Evolutionary conservation across 1,140 invertebrate genomes (phyloP), one percentile per base, ranked within the genome.

Genomic region (Pantala flavescens): DNA sequence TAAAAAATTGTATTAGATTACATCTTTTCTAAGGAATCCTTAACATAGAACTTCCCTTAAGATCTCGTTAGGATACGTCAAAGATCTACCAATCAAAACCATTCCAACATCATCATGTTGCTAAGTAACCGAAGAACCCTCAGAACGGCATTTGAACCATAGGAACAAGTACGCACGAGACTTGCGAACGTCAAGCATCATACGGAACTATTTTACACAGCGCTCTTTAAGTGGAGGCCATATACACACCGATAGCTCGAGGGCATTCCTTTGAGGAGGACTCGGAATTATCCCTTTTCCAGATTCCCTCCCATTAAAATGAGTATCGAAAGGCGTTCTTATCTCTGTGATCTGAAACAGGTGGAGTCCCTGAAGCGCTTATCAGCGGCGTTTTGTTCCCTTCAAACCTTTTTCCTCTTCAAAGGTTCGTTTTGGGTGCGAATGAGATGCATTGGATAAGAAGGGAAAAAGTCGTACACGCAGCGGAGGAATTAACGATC

Each of bases 241-340:
- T 63, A 63, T 63, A 3, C n/a, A n/a, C n/a, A 21, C 12, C 49
- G 16, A 3, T 2, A 5, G 3, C 49, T 63, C 49, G 3, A 12
- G 49, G 49, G 49, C 49, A 63, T 63, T 63, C 49, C 16, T 21
- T 63, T 63, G 49, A 63, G 49, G 49, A 63, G 12, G 49, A 63
- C n/a, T 63, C 49, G 49, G 49, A 63, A 63, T 63, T 63, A 63
- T 63, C 16, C 49, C 49, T 63, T 63, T 63, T 63, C n/a, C 49
- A 63, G 49, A 63, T 63, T 63, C 49, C n/a, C 14, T 63, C 49
- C 49, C 49, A 63, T 63, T 63, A 63, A 63, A 63, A 63, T 3
- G n/a, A 63, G 5, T 21, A 63, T 63, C 49, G 49, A 21, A 21
- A 16, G 16, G 14, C 49, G 49, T 21, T 63, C 12, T 63, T 19